These are phyloP conservation scores for Heliconius sara DNA, from an alignment of 2,888 invertebrate species.

Conservation along the genomic window DNA sequence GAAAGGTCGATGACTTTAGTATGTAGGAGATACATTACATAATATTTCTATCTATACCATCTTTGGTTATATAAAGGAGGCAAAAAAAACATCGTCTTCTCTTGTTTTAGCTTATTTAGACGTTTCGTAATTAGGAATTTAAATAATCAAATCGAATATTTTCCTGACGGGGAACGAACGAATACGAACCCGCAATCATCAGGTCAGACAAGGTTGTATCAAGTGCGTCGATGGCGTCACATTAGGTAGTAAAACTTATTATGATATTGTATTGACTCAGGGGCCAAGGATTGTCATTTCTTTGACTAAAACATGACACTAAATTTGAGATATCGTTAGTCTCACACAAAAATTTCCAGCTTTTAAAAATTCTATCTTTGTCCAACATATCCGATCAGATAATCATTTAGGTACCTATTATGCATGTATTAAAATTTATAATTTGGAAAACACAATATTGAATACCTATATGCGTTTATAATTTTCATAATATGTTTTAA, in stretches of 20 bases:
- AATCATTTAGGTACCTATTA: neutral
- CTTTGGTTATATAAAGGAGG: neutral
- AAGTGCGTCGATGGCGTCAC: neutral
- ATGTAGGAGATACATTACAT: neutral
- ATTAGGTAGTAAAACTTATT: neutral
- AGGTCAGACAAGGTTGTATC: neutral
- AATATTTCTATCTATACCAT: neutral
- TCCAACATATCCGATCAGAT: neutral
- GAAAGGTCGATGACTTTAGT: conserved; percentile 7
- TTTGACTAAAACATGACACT: neutral
- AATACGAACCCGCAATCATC: neutral
- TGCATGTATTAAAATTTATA: neutral
- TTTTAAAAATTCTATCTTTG: neutral
- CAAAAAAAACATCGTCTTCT: too few relatives aligned
- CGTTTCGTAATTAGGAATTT: neutral
- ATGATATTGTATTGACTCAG: neutral
- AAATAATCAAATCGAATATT: neutral
- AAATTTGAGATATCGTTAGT: neutral
- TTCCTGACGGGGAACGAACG: neutral
- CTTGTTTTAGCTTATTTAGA: too few relatives aligned
- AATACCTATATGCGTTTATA: neutral
- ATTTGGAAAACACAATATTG: neutral
- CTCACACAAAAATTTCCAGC: neutral
- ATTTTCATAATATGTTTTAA: neutral
- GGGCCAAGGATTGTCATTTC: neutral